These are phyloP conservation scores for Atta texana DNA, from an alignment of 1,140 invertebrate genomes.

Conservation along the genomic window DNA sequence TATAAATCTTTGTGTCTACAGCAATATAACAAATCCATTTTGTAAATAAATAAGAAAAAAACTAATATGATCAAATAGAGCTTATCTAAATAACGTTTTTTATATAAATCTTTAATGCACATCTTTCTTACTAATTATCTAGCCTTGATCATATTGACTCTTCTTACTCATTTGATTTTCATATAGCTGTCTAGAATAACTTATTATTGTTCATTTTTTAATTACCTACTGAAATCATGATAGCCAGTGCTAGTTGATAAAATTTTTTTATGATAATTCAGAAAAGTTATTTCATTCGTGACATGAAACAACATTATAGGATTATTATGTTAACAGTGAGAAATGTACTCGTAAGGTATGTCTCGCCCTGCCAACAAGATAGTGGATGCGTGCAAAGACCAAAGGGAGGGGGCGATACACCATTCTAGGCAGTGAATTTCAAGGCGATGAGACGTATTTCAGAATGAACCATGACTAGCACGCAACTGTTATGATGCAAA, in stretches of 20 bases:
- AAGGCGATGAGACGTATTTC: slow-evolving; percentile 59
- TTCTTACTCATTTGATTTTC: no score
- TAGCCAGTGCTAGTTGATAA: no score
- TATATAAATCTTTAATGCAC: no score
- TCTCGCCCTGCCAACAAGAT: slow-evolving; percentile 7
- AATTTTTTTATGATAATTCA: neutral
- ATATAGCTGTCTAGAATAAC: no score
- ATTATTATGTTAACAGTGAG: slow-evolving; percentile 24
- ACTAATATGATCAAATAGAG: no score
- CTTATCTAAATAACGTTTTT: no score
- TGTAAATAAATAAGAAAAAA: no score
- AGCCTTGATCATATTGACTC: no score
- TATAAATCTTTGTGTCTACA: neutral
- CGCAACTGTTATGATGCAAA: slow-evolving; percentile 21
- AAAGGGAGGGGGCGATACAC: slow-evolving; percentile 6
- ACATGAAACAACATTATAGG: neutral
- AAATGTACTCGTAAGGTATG: neutral
- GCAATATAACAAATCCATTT: neutral
- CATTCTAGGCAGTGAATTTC: slow-evolving; percentile 36
- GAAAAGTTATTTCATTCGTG: slow-evolving; percentile 12
- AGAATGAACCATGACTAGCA: slow-evolving; percentile 44
- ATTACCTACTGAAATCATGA: neutral
- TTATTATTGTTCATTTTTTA: neutral
- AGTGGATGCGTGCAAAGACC: slow-evolving; percentile 15
- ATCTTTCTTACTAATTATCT: no score